These are phyloP conservation scores for Pseudomyrmex gracilis DNA, from an alignment of 1,140 invertebrate species.

Conservation along the genomic window DNA sequence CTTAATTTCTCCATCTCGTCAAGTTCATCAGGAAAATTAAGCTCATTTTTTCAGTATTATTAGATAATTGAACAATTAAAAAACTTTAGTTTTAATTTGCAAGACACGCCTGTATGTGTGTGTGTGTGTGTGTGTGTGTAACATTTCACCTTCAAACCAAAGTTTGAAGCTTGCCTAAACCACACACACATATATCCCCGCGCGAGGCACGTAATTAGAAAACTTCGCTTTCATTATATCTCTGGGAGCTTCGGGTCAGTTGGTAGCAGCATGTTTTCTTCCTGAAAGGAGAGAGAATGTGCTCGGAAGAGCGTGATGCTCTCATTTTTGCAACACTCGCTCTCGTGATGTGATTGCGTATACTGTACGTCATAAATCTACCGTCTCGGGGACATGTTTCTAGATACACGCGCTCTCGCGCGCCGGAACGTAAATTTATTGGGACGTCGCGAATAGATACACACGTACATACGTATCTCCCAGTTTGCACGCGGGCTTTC, in stretches of 20 bases:
- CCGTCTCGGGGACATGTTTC: conserved; percentile 2
- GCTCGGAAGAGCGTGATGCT: neutral
- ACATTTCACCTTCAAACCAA: too few species aligned
- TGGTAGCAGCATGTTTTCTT: neutral
- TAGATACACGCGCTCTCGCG: neutral
- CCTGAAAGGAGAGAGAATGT: neutral
- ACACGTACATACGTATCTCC: neutral
- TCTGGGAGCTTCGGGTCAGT: neutral
- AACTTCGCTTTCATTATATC: too few species aligned
- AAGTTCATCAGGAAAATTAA: too few species aligned
- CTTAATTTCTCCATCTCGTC: too few species aligned
- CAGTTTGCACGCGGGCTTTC: neutral
- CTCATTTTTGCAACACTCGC: neutral
- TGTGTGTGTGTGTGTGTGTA: too few species aligned
- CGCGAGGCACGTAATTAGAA: too few species aligned
- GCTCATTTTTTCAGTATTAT: too few species aligned
- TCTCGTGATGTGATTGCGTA: conserved; percentile 13
- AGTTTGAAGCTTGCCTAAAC: too few species aligned
- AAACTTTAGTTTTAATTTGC: too few species aligned
- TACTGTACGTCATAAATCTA: conserved; percentile 21
- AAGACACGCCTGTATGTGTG: too few species aligned
- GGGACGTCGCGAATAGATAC: conserved; percentile 1
- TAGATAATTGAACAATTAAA: too few species aligned
- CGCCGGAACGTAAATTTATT: conserved; percentile 24
- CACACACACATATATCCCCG: too few species aligned